A percentile compares a stretch with the other conserved stretches of the same genome.
Evolutionary conservation across 2,113 vertebrate genomes (phyloP).

Genomic region (Gila orcuttii): DNA sequence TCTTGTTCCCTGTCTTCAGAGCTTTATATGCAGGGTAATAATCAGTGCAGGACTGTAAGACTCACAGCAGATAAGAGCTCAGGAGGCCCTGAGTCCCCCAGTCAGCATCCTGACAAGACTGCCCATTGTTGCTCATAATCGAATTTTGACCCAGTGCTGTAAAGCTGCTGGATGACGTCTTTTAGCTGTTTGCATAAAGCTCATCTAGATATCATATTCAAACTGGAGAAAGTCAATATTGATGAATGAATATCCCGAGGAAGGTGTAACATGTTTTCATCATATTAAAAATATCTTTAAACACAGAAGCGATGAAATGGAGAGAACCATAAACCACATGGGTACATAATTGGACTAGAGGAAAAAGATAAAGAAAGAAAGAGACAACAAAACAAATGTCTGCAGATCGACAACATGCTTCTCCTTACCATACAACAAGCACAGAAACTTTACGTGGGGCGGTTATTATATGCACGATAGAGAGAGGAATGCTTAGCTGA

Average conservation of each 20-base stretch:
- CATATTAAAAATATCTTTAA: neutral
- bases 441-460: neutral
- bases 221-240: neutral
- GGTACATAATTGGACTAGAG: neutral
- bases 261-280: neutral
- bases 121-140: conserved; percentile 73
- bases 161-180: conserved; percentile 47
- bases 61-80: conserved; percentile 60
- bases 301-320: neutral
- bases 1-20: conserved; percentile 55
- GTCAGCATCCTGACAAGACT: conserved; percentile 68
- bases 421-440: neutral
- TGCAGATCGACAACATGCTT: neutral
- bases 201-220: neutral
- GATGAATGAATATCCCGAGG: neutral
- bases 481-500: neutral
- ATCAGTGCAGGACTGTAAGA: conserved; percentile 51
- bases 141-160: conserved; percentile 62
- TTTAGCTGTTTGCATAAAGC: conserved; percentile 4
- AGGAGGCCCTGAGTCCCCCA: neutral
- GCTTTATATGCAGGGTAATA: conserved; percentile 64
- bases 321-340: neutral
- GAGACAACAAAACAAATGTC: neutral
- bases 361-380: neutral
- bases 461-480: neutral